Evolutionary conservation across 1,140 invertebrate genomes (phyloP).

Genomic region (Linepithema humile): DNA sequence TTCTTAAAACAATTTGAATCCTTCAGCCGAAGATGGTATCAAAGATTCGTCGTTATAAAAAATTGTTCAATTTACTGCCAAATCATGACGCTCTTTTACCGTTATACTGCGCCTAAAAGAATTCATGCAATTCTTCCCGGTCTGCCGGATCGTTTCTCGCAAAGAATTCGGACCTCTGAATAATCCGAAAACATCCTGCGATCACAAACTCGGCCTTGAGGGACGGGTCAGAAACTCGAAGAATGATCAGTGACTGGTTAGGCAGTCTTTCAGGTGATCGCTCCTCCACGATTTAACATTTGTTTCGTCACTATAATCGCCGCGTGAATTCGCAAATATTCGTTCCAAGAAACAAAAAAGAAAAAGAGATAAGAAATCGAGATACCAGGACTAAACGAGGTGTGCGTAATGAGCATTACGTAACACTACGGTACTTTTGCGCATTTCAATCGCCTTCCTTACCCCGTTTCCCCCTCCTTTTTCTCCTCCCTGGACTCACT

Average conservation of each 20-base stretch:
- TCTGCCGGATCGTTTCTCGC: not conserved
- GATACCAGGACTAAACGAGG: not conserved
- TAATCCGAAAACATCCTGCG: not conserved
- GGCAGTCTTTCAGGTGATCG: conserved; percentile 44
- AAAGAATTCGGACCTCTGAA: conserved; percentile 2
- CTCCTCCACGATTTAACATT: conserved; percentile 28
- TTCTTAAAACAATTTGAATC: not conserved
- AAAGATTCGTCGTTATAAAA: not conserved
- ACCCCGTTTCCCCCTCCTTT: not conserved
- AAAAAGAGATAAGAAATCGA: not conserved
- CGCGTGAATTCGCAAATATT: not conserved
- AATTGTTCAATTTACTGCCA: conserved; percentile 43
- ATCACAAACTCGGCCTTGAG: not conserved
- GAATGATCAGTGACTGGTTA: conserved; percentile 12
- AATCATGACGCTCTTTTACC: conserved; percentile 1
- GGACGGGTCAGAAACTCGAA: not conserved
- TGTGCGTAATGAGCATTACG: conserved; percentile 55
- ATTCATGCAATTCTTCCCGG: not conserved
- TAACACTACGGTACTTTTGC: conserved; percentile 62
- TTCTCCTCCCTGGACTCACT: not conserved
- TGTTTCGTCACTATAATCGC: conserved; percentile 9
- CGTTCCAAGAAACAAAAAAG: not conserved
- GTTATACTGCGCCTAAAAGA: not conserved
- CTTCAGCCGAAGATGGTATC: not conserved
- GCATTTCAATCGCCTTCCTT: conserved; percentile 42